Evolutionary conservation across 2,113 vertebrate species (phyloP).

Genomic region (Amphilophus citrinellus): DNA sequence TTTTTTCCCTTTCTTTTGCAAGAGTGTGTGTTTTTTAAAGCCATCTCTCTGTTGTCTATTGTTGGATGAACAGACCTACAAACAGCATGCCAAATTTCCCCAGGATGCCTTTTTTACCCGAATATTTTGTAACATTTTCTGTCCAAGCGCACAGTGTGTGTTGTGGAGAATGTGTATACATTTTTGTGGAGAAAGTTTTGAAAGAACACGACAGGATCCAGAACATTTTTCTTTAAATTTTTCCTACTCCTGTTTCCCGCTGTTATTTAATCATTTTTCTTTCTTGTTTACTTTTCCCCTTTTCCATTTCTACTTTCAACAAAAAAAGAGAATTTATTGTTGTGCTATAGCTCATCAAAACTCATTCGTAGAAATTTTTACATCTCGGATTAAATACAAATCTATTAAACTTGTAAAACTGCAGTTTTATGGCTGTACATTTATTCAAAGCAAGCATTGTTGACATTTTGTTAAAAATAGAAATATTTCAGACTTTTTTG

Average conservation of each 20-base stretch:
- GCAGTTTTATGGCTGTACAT: no score
- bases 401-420: no score
- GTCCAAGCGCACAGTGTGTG: neutral
- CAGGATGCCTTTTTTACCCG: constrained; percentile 29
- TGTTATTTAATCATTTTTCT: neutral
- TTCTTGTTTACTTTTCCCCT: no score
- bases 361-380: neutral
- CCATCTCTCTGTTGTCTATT: constrained; percentile 38
- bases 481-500: neutral
- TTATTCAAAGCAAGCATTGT: neutral
- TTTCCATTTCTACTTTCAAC: neutral
- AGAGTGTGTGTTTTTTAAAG: constrained; percentile 6
- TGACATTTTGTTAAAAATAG: neutral
- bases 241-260: neutral
- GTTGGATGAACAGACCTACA: constrained; percentile 50
- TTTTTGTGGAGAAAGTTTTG: neutral
- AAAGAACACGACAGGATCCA: constrained; percentile 33
- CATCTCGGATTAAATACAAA: no score
- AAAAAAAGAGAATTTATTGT: neutral
- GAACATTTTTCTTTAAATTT: constrained; percentile 21
- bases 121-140: constrained; percentile 40
- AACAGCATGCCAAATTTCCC: constrained; percentile 27
- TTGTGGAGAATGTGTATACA: neutral
- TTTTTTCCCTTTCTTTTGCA: neutral
- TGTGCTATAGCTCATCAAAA: neutral